phyloP scores from a whole-genome alignment of 2,888 invertebrate species.

The Ferrisia virgata region DNA sequence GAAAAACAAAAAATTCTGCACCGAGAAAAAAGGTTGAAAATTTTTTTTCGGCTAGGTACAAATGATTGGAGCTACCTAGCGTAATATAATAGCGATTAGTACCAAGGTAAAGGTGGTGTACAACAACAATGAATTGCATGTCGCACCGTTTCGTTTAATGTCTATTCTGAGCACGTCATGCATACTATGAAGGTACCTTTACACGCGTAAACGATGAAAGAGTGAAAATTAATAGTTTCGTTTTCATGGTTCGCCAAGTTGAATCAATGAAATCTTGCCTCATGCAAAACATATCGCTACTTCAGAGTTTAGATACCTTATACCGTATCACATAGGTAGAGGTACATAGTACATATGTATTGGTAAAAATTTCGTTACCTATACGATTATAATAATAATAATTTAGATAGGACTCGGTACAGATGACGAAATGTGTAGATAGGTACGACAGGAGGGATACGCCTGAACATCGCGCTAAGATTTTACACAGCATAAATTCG shows the following conservation, averaged over 20 bases:
- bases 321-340: too few relatives aligned
- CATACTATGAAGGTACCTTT: not conserved
- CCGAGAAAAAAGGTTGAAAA: not conserved
- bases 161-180: slow-evolving; percentile 17
- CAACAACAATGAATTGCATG: not conserved
- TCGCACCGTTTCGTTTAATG: slow-evolving; percentile 5
- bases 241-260: not conserved
- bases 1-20: not conserved
- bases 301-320: too few relatives aligned
- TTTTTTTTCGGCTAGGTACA: not conserved
- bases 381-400: not conserved
- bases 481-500: not conserved
- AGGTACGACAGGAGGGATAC: too few relatives aligned
- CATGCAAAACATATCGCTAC: not conserved
- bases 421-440: too few relatives aligned
- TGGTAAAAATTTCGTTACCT: too few relatives aligned
- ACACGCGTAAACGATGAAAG: not conserved
- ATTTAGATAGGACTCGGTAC: not conserved
- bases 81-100: not conserved
- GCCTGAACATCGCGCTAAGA: not conserved
- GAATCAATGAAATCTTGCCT: not conserved
- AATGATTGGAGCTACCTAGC: not conserved
- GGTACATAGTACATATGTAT: too few relatives aligned
- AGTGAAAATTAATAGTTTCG: slow-evolving; percentile 5
- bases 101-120: not conserved